A percentile compares a stretch with the other conserved stretches of the same genome.
Evolutionary conservation across 1,140 invertebrate species (phyloP).

Genomic region (Samia ricini): DNA sequence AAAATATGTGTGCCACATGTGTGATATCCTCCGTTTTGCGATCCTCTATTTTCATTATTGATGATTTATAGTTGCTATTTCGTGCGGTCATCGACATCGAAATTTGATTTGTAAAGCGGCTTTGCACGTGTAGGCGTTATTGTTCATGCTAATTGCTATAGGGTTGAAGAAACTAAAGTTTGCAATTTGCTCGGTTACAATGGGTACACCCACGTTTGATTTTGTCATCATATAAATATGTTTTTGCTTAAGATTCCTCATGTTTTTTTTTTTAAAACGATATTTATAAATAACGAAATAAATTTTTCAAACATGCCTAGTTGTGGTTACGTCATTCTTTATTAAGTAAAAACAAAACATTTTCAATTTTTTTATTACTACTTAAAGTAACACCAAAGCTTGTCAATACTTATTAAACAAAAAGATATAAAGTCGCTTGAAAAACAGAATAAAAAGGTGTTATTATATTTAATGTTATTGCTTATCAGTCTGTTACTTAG

Average conservation of each 20-base stretch:
- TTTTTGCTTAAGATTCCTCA: background rate
- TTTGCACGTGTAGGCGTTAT: constrained; percentile 44
- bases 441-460: no score
- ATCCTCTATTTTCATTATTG: background rate
- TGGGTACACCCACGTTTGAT: constrained; percentile 12
- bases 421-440: no score
- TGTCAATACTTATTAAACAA: no score
- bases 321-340: no score
- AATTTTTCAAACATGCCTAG: no score
- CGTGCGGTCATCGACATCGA: constrained; percentile 19
- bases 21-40: background rate
- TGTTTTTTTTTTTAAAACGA: background rate
- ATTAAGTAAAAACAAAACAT: no score
- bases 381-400: no score
- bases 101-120: constrained; percentile 24
- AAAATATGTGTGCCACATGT: constrained; percentile 24
- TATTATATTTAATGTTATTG: no score
- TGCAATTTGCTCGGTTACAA: constrained; percentile 13
- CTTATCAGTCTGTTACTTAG: no score
- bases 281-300: no score
- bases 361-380: no score
- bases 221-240: constrained; percentile 1
- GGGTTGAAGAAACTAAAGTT: constrained; percentile 38
- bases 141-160: constrained; percentile 49
- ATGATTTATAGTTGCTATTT: constrained; percentile 7